phyloP scores from a whole-genome alignment of 2,888 invertebrate genomes.

The Meteorus colon region DNA sequence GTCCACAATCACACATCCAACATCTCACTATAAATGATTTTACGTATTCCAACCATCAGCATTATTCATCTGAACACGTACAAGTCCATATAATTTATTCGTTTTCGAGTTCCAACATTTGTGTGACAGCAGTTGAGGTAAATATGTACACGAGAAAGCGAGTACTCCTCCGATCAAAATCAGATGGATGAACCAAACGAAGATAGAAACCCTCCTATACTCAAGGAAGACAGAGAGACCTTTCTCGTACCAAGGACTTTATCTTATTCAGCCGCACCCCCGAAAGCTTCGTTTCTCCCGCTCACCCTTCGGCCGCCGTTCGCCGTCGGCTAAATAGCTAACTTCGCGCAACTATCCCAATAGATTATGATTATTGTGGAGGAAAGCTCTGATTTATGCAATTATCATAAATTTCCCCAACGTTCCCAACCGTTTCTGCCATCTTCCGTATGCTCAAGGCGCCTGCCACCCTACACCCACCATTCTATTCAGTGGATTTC shows the following conservation, averaged over 20 bases:
- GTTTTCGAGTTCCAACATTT: constrained; percentile 17
- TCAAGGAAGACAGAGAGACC: constrained; percentile 17
- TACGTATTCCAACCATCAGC: constrained; percentile 10
- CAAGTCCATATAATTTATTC: constrained; percentile 20
- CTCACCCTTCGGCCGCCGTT: constrained; percentile 53
- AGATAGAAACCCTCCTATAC: not conserved
- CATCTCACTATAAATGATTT: constrained; percentile 14
- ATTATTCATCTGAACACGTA: constrained; percentile 17
- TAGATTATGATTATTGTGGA: constrained; percentile 73
- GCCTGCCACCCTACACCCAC: constrained; percentile 55
- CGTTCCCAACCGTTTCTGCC: constrained; percentile 51
- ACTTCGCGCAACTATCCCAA: constrained; percentile 72
- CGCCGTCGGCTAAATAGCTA: constrained; percentile 72
- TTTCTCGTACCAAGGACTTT: constrained; percentile 58
- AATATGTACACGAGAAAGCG: constrained; percentile 2
- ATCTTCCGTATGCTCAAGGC: constrained; percentile 69
- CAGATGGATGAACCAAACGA: constrained; percentile 13
- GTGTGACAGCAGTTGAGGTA: not conserved
- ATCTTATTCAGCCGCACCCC: constrained; percentile 63
- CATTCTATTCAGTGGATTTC: constrained; percentile 68
- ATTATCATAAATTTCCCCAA: constrained; percentile 70
- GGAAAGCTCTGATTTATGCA: constrained; percentile 73
- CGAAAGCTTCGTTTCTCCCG: constrained; percentile 56
- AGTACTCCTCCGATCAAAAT: constrained; percentile 14
- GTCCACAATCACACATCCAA: constrained; percentile 15